Evolutionary conservation across 2,113 vertebrate species (phyloP).

Genomic region (Orcinus orca): DNA sequence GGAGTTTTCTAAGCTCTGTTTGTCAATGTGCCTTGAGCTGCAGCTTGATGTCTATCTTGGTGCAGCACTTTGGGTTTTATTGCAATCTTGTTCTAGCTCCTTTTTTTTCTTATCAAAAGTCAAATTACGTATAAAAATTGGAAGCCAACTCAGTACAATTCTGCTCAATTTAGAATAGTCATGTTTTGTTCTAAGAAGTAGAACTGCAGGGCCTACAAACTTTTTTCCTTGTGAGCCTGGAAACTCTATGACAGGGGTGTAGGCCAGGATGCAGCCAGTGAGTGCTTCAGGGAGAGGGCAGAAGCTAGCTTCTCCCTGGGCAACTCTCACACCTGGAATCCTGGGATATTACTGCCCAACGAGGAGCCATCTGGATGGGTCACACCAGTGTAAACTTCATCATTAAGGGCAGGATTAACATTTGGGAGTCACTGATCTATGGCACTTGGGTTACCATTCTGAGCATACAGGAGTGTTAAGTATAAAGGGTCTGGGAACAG

Average conservation of each 20-base stretch:
- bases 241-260: background rate
- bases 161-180: background rate
- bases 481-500: background rate
- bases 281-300: background rate
- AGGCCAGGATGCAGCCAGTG: background rate
- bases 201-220: background rate
- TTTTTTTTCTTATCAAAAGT: background rate
- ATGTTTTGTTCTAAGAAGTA: background rate
- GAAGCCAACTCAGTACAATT: background rate
- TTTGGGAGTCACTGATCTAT: background rate
- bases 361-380: background rate
- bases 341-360: background rate
- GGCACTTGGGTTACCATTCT: background rate
- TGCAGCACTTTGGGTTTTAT: background rate
- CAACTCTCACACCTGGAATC: background rate
- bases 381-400: background rate
- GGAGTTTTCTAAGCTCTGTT: background rate
- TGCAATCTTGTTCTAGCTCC: background rate
- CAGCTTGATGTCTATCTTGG: background rate
- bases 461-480: background rate
- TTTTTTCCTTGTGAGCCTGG: background rate
- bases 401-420: background rate
- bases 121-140: background rate
- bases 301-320: background rate
- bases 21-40: background rate